Conservation (phyloP, 1,140 invertebrate species). For the Gerris buenoi region DNA sequence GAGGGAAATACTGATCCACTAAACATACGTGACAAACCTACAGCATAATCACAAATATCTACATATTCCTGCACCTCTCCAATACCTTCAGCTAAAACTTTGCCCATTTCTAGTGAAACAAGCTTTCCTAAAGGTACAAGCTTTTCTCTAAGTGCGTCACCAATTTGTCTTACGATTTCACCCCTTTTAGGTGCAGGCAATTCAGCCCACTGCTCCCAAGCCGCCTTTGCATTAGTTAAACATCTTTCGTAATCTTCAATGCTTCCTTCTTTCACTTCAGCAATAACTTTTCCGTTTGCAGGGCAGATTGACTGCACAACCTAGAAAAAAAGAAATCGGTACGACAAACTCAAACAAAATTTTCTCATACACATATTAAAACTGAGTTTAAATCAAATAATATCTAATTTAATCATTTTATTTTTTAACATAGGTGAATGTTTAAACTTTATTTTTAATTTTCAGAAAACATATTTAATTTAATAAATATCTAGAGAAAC, state of each 20-base stretch:
- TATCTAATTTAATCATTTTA: no score
- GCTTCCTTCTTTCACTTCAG: slow-evolving; percentile 61
- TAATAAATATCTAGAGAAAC: no score
- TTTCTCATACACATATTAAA: no score
- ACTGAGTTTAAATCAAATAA: no score
- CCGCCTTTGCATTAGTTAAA: slow-evolving; percentile 50
- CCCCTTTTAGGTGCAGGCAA: slow-evolving; percentile 77
- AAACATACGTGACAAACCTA: slow-evolving; percentile 84
- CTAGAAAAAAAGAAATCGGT: no score
- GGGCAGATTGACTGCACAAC: slow-evolving; percentile 59
- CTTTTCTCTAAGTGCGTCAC: slow-evolving; percentile 75
- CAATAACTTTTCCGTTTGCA: slow-evolving; percentile 74
- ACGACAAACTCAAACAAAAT: no score
- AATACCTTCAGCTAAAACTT: slow-evolving; percentile 75
- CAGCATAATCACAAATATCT: slow-evolving; percentile 96
- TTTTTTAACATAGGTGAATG: no score
- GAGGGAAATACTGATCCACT: slow-evolving; percentile 78
- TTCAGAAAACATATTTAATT: no score
- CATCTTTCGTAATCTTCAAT: slow-evolving; percentile 61
- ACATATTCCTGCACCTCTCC: slow-evolving; percentile 96
- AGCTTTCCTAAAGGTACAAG: slow-evolving; percentile 73
- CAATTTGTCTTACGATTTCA: slow-evolving; percentile 92
- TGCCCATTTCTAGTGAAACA: slow-evolving; percentile 86
- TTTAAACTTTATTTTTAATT: no score
- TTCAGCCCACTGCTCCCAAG: slow-evolving; percentile 68